Evolutionary conservation across 2,888 invertebrate genomes (phyloP).

Genomic region (Sarcophaga subvicina): DNA sequence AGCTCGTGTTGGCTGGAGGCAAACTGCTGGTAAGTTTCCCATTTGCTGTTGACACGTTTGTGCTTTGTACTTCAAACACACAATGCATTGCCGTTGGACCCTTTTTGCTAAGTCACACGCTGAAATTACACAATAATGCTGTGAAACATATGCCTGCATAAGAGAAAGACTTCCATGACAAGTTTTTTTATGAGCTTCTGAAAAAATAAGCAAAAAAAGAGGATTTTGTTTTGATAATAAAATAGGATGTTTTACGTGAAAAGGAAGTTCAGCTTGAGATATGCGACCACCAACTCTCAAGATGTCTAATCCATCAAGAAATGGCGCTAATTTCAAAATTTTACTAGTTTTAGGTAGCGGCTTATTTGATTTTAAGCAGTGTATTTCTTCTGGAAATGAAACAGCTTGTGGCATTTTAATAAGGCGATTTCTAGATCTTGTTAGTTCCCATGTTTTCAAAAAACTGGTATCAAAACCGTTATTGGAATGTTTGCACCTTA

Average conservation of each 20-base stretch:
- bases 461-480: neutral
- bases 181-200: constrained; percentile 18
- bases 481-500: neutral
- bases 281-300: constrained; percentile 15
- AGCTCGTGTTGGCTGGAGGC: constrained; percentile 41
- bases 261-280: constrained; percentile 12
- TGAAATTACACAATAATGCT: constrained; percentile 30
- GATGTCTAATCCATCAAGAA: constrained; percentile 20
- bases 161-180: constrained; percentile 13
- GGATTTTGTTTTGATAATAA: constrained; percentile 14
- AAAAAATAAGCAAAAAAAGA: constrained; percentile 4
- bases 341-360: neutral
- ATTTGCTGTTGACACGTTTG: constrained; percentile 19
- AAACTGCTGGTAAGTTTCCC: constrained; percentile 52
- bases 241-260: constrained; percentile 19
- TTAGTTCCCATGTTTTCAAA: constrained; percentile 27
- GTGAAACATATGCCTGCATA: constrained; percentile 31
- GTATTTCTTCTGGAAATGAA: constrained; percentile 26
- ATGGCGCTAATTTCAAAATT: constrained; percentile 22
- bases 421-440: neutral
- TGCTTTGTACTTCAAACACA: constrained; percentile 23
- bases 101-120: neutral
- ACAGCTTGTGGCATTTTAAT: constrained; percentile 38
- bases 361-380: neutral
- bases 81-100: neutral